Percentiles rank a stretch among this genome's conserved stretches.
These are phyloP conservation scores for Drosophila kuntzei DNA, from an alignment of 2,888 invertebrate genomes.

Conservation along the genomic window DNA sequence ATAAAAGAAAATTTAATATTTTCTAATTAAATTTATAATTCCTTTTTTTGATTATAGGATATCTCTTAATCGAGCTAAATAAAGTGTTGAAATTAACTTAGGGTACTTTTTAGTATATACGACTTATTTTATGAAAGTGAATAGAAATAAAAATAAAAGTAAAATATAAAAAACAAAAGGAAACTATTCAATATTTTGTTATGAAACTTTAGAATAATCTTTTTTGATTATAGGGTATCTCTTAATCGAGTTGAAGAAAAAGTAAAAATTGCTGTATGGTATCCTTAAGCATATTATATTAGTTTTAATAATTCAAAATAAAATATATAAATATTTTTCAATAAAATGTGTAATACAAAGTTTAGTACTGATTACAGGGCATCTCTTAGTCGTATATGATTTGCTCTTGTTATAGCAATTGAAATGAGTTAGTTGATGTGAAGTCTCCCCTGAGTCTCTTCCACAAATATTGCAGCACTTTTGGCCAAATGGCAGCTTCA, in stretches of 20 bases:
- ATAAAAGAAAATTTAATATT: no score
- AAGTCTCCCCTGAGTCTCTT: conserved; percentile 12
- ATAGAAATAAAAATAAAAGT: no score
- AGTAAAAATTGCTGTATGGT: background rate
- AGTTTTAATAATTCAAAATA: background rate
- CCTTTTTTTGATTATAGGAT: no score
- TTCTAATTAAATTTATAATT: no score
- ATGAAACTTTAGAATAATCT: background rate
- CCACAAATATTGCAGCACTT: conserved; percentile 19
- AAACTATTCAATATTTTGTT: background rate
- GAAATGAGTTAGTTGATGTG: background rate
- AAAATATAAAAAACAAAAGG: background rate
- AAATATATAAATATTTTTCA: background rate
- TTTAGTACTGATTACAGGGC: background rate
- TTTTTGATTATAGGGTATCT: background rate
- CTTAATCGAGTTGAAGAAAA: no score
- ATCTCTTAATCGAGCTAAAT: no score
- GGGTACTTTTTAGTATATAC: background rate
- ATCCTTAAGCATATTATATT: accelerated
- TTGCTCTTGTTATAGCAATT: background rate
- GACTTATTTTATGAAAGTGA: background rate
- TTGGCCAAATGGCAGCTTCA: conserved; percentile 39
- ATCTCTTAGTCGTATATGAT: background rate
- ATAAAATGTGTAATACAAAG: background rate
- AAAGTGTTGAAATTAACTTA: no score